Conservation (phyloP, 2,113 vertebrate species). For the Typhlomys cinereus region DNA sequence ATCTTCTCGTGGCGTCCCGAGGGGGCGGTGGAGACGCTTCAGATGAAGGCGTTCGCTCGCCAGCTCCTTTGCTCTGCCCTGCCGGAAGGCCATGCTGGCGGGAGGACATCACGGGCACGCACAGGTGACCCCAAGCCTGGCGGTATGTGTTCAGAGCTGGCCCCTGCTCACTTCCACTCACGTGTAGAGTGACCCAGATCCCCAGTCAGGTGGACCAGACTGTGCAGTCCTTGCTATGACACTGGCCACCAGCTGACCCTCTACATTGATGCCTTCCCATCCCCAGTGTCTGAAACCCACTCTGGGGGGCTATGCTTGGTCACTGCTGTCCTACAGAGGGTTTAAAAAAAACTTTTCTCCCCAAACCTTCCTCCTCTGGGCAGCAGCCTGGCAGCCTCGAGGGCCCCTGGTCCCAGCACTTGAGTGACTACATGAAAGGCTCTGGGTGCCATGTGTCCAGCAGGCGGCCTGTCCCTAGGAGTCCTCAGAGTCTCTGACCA, state of each 20-base stretch:
- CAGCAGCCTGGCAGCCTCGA: not conserved
- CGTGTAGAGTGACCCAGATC: fast-evolving
- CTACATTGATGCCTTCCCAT: not conserved
- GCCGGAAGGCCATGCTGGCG: conserved; percentile 43
- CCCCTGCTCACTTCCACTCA: not conserved
- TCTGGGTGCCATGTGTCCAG: not conserved
- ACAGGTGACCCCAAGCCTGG: too few relatives aligned
- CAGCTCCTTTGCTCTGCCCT: fast-evolving
- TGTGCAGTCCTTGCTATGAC: too few relatives aligned
- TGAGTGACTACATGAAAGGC: not conserved
- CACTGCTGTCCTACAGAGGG: too few relatives aligned
- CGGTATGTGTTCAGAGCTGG: not conserved
- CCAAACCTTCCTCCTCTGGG: not conserved
- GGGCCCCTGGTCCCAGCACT: not conserved
- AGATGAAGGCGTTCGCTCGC: not conserved
- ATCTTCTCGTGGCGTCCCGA: fast-evolving
- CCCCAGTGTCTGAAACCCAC: not conserved
- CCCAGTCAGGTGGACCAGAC: fast-evolving
- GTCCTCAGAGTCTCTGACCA: not conserved
- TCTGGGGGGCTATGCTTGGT: not conserved
- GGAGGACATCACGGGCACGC: too few relatives aligned
- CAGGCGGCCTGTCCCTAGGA: not conserved
- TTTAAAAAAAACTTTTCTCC: fast-evolving
- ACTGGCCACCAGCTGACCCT: not conserved
- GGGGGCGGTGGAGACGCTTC: conserved; percentile 65